Evolutionary conservation across 2,113 vertebrate genomes (phyloP).

Genomic region (Ammodytes marinus): DNA sequence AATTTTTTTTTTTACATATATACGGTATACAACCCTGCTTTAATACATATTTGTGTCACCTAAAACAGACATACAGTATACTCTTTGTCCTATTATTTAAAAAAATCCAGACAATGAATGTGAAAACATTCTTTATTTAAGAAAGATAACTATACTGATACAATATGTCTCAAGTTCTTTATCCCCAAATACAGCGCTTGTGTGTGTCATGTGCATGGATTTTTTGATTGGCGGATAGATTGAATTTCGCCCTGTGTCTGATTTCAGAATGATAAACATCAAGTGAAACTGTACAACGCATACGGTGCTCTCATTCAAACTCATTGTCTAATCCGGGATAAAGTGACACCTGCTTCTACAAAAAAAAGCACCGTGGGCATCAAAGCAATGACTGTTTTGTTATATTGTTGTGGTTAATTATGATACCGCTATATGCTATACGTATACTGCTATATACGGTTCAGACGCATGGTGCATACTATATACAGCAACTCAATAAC

Average conservation of each 20-base stretch:
- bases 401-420: slow-evolving; percentile 37
- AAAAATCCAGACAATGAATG: too few relatives aligned
- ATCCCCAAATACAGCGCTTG: not conserved
- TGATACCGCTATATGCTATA: not conserved
- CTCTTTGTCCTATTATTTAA: too few relatives aligned
- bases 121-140: too few relatives aligned
- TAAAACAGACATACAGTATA: too few relatives aligned
- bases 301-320: slow-evolving; percentile 4
- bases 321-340: not conserved
- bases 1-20: too few relatives aligned
- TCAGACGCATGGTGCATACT: not conserved
- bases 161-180: not conserved
- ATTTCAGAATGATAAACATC: not conserved
- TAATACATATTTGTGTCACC: too few relatives aligned
- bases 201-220: not conserved
- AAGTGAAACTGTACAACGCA: slow-evolving; percentile 38
- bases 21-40: too few relatives aligned
- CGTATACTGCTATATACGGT: too few relatives aligned
- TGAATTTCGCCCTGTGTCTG: not conserved
- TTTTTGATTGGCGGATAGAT: not conserved
- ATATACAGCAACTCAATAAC: not conserved
- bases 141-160: too few relatives aligned
- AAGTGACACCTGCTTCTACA: not conserved
- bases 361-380: slow-evolving; percentile 25
- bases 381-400: slow-evolving; percentile 24